A percentile compares a stretch with the other conserved stretches of the same genome.
Evolutionary conservation across 1,140 invertebrate genomes (phyloP).

Genomic region (Hylaeus anthracinus): DNA sequence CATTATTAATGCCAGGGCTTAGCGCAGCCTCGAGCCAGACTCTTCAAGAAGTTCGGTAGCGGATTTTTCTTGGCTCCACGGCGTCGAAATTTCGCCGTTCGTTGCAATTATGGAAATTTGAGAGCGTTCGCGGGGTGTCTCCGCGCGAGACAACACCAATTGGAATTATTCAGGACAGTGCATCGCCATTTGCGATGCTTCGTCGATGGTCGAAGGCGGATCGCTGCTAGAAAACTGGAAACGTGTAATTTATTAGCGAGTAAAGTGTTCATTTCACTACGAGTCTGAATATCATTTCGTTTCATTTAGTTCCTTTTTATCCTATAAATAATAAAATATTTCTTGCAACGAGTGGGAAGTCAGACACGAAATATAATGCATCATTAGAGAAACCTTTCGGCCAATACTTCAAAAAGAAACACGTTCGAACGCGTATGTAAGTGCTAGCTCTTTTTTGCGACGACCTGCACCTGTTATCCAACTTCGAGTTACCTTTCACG

Average conservation of each 20-base stretch:
- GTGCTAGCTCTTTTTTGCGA: background rate
- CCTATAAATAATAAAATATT: too few relatives aligned
- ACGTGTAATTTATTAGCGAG: too few relatives aligned
- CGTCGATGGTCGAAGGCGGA: background rate
- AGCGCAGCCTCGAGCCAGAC: background rate
- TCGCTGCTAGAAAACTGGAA: too few relatives aligned
- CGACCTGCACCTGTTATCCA: background rate
- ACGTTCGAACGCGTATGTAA: too few relatives aligned
- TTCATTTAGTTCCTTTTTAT: too few relatives aligned
- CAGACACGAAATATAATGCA: too few relatives aligned
- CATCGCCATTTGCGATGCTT: background rate
- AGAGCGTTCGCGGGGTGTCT: background rate
- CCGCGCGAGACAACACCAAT: background rate
- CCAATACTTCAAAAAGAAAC: too few relatives aligned
- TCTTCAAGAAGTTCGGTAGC: background rate
- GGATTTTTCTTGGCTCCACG: background rate
- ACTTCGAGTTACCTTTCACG: background rate
- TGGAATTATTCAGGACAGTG: too few relatives aligned
- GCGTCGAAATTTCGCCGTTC: background rate
- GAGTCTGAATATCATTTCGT: too few relatives aligned
- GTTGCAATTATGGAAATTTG: conserved; percentile 16
- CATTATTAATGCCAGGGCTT: conserved; percentile 26
- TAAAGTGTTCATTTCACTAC: too few relatives aligned
- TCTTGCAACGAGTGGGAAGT: too few relatives aligned
- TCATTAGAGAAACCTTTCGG: too few relatives aligned